These are phyloP conservation scores for Dorcus parallelipipedus DNA, from an alignment of 2,888 invertebrate species.

Conservation along the genomic window DNA sequence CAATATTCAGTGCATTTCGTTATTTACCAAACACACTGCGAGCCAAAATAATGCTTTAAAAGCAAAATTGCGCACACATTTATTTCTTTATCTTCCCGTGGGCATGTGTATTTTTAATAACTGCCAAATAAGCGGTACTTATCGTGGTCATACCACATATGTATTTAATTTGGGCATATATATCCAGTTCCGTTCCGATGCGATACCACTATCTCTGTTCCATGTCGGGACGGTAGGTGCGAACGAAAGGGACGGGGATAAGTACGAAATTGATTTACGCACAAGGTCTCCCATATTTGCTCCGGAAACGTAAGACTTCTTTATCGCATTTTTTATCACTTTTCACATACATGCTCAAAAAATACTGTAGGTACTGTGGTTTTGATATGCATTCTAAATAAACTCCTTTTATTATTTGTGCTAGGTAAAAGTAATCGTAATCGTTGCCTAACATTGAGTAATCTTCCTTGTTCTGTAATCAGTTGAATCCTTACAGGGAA, in stretches of 20 bases:
- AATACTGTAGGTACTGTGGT: no score
- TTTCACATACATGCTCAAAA: no score
- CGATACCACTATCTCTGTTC: slow-evolving; percentile 3
- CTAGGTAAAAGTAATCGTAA: no score
- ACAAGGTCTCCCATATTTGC: slow-evolving; percentile 24
- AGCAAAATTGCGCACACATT: neutral
- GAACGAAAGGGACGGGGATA: slow-evolving; percentile 5
- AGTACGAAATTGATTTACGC: slow-evolving; percentile 10
- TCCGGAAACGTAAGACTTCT: slow-evolving; percentile 23
- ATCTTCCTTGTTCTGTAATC: no score
- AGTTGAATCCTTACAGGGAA: no score
- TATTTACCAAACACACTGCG: no score
- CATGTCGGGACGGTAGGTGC: neutral
- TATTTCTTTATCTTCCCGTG: neutral
- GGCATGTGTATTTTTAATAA: slow-evolving; percentile 13
- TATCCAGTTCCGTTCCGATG: slow-evolving; percentile 4
- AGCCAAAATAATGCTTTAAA: no score
- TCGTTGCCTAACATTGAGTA: no score
- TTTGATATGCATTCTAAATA: no score
- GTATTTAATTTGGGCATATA: slow-evolving; percentile 12
- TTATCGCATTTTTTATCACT: slow-evolving; percentile 20
- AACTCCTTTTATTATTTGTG: no score
- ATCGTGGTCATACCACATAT: slow-evolving; percentile 22
- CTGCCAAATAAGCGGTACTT: slow-evolving; percentile 21
- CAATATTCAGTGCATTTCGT: no score